Conservation (phyloP, 1,140 invertebrate genomes). For the Schlechtendalia chinensis region DNA sequence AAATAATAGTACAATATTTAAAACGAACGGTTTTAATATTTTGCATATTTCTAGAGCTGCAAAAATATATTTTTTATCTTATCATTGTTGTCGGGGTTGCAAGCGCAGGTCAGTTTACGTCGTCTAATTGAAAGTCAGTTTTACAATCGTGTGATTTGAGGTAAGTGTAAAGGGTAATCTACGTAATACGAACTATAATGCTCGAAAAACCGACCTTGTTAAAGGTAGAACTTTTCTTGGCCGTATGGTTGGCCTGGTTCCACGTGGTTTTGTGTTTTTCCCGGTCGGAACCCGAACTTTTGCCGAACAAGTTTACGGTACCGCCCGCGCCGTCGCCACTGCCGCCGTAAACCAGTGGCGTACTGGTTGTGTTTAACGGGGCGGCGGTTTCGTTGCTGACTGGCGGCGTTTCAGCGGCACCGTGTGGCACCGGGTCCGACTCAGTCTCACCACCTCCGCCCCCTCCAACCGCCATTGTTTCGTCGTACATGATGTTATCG, state of each 20-base stretch:
- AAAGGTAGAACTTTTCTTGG: background rate
- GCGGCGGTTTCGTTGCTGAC: background rate
- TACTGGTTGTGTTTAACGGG: background rate
- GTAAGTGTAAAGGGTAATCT: too few relatives aligned
- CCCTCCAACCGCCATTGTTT: background rate
- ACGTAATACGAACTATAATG: too few relatives aligned
- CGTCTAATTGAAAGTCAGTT: too few relatives aligned
- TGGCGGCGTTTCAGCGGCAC: background rate
- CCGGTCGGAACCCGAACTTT: slow-evolving; percentile 23
- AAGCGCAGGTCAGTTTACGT: too few relatives aligned
- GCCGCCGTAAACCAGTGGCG: background rate
- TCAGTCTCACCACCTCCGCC: background rate
- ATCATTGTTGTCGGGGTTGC: too few relatives aligned
- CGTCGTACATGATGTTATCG: slow-evolving; percentile 22
- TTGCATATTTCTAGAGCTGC: too few relatives aligned
- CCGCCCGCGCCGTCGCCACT: background rate
- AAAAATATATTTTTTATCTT: too few relatives aligned
- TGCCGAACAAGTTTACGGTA: background rate
- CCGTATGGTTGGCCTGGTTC: background rate
- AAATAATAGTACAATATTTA: too few relatives aligned
- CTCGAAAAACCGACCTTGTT: slow-evolving; percentile 34
- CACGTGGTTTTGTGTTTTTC: slow-evolving; percentile 3
- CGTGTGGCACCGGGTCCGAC: background rate
- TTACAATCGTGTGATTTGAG: too few relatives aligned
- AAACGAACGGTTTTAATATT: too few relatives aligned